Evolutionary conservation across 2,888 invertebrate species (phyloP), one percentile per base, ranked within the genome.

Genomic region (Lumbricus terrestris): DNA sequence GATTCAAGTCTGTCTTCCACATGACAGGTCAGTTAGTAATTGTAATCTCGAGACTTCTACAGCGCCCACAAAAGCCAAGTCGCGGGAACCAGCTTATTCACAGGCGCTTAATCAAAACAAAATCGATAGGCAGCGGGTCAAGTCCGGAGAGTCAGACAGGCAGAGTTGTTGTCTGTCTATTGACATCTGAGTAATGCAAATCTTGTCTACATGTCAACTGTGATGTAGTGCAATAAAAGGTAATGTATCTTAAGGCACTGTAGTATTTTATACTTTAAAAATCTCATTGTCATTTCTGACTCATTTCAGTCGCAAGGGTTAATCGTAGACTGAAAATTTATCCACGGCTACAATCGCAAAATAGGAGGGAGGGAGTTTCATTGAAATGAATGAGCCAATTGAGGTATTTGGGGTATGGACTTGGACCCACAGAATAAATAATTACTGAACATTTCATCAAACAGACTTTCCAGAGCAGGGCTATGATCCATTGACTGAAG

Each of bases 1-100:
- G 94, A 20, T 94, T 94, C 92, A 94, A 94, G 82, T 94, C 94
- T 20, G 94, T 94, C 38, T 94, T 94, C 90, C 94, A 94, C 90
- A 91, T 94, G 40, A 94, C 94, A 93, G 94, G 94, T 94, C 92
- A 33, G 33, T 23, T 33, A 37, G n/a, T n/a, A n/a, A n/a, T n/a
- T n/a, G n/a, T n/a, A n/a, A n/a, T n/a, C n/a, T n/a, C n/a, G n/a
- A n/a, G n/a, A n/a, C n/a, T n/a, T n/a, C n/a, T n/a, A n/a, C n/a
- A n/a, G n/a, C n/a, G n/a, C n/a, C n/a, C n/a, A n/a, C n/a, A n/a
- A n/a, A n/a, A n/a, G n/a, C n/a, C n/a, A n/a, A n/a, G n/a, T n/a
- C n/a, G n/a, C n/a, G n/a, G n/a, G n/a, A n/a, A n/a, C n/a, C n/a
- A n/a, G n/a, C n/a, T n/a, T n/a, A n/a, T n/a, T n/a, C n/a, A n/a